Evolutionary conservation across 2,797 vertebrate species (phyloP).

Genomic region (Iguana delicatissima): DNA sequence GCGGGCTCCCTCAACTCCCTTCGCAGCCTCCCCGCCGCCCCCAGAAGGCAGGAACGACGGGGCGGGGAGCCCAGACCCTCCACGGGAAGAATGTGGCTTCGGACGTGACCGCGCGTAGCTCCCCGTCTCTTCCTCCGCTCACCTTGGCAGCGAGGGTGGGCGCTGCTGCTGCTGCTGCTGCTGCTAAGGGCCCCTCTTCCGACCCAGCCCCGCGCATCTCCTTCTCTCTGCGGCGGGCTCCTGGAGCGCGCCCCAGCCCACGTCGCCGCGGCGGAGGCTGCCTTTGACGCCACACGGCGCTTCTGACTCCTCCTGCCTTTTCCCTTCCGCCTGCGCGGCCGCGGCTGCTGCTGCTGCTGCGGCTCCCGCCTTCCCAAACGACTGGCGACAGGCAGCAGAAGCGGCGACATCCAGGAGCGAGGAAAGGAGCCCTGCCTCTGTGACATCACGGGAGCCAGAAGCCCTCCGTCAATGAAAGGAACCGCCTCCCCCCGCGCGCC

Average conservation of each 20-base stretch:
- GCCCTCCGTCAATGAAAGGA: conserved; percentile 40
- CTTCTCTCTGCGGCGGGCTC: too few species aligned
- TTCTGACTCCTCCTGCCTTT: neutral
- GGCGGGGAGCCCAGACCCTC: neutral
- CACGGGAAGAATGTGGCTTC: neutral
- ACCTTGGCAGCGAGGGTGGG: neutral
- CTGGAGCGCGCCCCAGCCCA: neutral
- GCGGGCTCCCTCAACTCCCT: neutral
- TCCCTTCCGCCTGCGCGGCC: neutral
- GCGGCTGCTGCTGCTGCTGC: neutral
- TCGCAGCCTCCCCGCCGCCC: neutral
- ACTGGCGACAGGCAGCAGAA: neutral
- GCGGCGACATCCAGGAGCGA: neutral
- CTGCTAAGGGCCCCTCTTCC: neutral
- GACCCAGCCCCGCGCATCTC: neutral
- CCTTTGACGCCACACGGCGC: neutral
- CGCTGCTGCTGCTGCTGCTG: neutral
- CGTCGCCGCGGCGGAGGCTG: neutral
- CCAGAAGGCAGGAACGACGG: accelerated
- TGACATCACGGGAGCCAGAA: conserved; percentile 45
- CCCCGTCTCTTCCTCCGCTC: neutral
- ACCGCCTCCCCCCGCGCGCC: neutral
- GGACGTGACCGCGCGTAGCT: neutral
- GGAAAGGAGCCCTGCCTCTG: neutral
- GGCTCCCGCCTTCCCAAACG: neutral